Evolutionary conservation across 2,113 vertebrate species (phyloP).

Genomic region (Theristicus caerulescens): DNA sequence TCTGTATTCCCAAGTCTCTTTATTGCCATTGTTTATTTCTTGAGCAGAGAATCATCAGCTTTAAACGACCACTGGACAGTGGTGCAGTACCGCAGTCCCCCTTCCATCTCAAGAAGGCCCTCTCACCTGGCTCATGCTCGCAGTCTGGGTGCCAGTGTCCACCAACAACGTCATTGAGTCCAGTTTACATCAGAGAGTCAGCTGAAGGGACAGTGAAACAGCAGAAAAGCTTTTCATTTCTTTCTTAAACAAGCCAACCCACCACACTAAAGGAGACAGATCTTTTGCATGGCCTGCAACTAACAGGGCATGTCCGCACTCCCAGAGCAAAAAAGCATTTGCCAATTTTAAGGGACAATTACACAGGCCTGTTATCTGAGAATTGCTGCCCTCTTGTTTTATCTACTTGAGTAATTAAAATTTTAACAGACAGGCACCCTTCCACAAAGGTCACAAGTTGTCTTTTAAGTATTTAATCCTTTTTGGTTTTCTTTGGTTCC

Average conservation of each 20-base stretch:
- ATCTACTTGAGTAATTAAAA: background rate
- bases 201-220: background rate
- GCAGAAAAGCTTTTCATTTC: background rate
- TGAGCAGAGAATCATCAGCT: background rate
- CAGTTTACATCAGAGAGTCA: background rate
- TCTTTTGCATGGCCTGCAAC: background rate
- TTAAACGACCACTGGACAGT: background rate
- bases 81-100: background rate
- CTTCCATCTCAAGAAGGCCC: background rate
- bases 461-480: background rate
- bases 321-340: background rate
- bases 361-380: background rate
- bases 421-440: background rate
- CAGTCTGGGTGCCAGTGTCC: background rate
- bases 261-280: background rate
- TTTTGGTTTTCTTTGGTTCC: background rate
- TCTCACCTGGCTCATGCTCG: background rate
- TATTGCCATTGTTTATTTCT: background rate
- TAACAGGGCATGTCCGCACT: fast-evolving
- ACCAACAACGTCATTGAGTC: fast-evolving
- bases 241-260: background rate
- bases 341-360: background rate
- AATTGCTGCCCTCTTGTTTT: background rate
- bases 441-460: background rate
- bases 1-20: background rate